A percentile compares a stretch with the other conserved stretches of the same genome.
Evolutionary conservation across 2,797 vertebrate species (phyloP).

Genomic region (Coreius guichenoti): DNA sequence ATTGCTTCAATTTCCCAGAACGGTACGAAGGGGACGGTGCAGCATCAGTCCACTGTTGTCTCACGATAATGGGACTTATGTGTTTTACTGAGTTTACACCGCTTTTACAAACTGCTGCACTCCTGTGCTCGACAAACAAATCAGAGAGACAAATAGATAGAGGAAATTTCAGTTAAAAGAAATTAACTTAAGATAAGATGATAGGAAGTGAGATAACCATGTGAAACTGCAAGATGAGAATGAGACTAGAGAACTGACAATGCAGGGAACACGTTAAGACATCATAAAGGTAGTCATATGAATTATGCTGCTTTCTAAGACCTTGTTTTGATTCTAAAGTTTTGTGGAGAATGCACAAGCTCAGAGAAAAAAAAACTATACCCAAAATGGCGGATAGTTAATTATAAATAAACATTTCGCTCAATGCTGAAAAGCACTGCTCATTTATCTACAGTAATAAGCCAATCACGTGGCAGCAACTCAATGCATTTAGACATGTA

Average conservation of each 20-base stretch:
- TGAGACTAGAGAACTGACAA: not conserved
- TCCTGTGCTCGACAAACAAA: constrained; percentile 17
- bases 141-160: constrained; percentile 10
- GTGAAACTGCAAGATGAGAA: not conserved
- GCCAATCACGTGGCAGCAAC: not conserved
- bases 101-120: constrained; percentile 32
- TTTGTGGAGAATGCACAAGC: constrained; percentile 2
- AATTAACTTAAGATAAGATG: not conserved
- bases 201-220: not conserved
- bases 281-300: not conserved
- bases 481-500: not conserved
- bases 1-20: constrained; percentile 80
- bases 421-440: not conserved
- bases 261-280: too few relatives aligned
- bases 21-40: constrained; percentile 67
- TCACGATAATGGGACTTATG: constrained; percentile 78
- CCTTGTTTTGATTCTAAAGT: not conserved
- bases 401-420: not conserved
- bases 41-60: constrained; percentile 73
- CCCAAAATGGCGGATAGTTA: not conserved
- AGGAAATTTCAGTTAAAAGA: not conserved
- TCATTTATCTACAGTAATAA: not conserved
- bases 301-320: not conserved
- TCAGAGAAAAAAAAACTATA: not conserved
- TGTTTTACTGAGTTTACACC: constrained; percentile 73